Conservation (phyloP, 53 echinoderm and acorn worm species). For the Holothuria scabra region DNA sequence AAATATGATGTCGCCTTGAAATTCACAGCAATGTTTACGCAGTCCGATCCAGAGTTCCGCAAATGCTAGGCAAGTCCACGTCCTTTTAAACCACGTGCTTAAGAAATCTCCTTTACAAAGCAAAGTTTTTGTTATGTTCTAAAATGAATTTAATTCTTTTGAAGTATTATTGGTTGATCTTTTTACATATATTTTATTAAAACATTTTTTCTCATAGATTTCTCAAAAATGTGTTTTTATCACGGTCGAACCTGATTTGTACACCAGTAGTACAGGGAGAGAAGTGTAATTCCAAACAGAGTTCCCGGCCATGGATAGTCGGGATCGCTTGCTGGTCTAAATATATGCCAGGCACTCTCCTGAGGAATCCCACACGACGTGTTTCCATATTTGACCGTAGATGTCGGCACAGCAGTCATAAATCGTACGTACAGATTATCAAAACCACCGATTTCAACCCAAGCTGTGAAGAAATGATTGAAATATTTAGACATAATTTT, state of each 20-base stretch:
- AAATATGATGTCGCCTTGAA: too few relatives aligned
- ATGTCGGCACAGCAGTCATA: slow-evolving; percentile 73
- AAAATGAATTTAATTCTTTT: too few relatives aligned
- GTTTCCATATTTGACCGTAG: slow-evolving; percentile 64
- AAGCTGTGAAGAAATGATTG: slow-evolving; percentile 45
- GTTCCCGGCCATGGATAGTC: slow-evolving; percentile 87
- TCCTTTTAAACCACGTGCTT: too few relatives aligned
- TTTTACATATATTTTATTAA: too few relatives aligned
- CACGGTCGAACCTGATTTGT: slow-evolving; percentile 73
- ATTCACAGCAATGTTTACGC: too few relatives aligned
- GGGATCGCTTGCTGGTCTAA: slow-evolving; percentile 63
- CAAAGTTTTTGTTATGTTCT: too few relatives aligned
- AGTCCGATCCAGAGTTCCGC: too few relatives aligned
- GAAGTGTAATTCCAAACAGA: slow-evolving; percentile 68
- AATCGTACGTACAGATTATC: slow-evolving; percentile 63
- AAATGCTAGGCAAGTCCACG: too few relatives aligned
- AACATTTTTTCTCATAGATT: too few relatives aligned
- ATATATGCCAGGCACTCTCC: slow-evolving; percentile 78
- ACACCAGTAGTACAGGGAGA: slow-evolving; percentile 80
- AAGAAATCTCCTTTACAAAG: too few relatives aligned
- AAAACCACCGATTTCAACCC: slow-evolving; percentile 59
- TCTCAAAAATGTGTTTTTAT: too few relatives aligned
- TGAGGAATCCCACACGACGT: slow-evolving; percentile 70
- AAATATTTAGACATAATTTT: not conserved
- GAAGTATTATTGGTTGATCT: too few relatives aligned